phyloP scores from a whole-genome alignment of 2,888 invertebrate species.

The Pachymerium ferrugineum region DNA sequence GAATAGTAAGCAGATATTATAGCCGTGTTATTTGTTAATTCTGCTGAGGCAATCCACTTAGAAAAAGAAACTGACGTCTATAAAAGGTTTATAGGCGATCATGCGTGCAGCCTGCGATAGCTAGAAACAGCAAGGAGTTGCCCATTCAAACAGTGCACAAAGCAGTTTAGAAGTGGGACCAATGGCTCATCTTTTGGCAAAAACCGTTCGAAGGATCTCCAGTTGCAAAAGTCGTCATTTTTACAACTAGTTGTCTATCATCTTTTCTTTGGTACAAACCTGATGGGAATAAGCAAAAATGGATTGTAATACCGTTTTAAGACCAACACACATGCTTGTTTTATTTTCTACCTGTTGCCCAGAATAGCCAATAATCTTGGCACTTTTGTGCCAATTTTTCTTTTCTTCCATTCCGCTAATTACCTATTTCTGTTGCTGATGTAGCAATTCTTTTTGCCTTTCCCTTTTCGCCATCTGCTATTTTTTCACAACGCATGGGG shows the following conservation, averaged over 20 bases:
- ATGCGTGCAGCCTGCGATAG: background rate
- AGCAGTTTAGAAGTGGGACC: background rate
- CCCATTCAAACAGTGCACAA: background rate
- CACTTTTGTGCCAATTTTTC: background rate
- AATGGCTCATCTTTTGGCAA: background rate
- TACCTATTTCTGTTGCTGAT: background rate
- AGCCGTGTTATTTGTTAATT: constrained; percentile 6
- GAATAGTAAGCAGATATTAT: background rate
- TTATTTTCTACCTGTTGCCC: background rate
- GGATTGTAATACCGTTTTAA: background rate
- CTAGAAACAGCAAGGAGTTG: background rate
- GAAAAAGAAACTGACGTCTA: constrained; percentile 2
- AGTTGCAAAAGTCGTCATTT: background rate
- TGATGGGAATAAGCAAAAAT: background rate
- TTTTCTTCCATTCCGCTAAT: background rate
- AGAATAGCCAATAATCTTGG: background rate
- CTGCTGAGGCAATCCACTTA: background rate
- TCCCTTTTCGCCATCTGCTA: too few relatives aligned
- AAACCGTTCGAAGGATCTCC: background rate
- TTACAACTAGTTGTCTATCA: background rate
- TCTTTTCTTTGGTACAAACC: background rate
- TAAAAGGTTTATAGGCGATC: constrained; percentile 10
- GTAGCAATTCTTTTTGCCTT: too few relatives aligned
- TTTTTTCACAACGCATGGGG: too few relatives aligned
- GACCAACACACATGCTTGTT: background rate